Evolutionary conservation across 2,888 invertebrate species (phyloP), one percentile per base, ranked within the genome.

Genomic region (Drosophila fungiperda): DNA sequence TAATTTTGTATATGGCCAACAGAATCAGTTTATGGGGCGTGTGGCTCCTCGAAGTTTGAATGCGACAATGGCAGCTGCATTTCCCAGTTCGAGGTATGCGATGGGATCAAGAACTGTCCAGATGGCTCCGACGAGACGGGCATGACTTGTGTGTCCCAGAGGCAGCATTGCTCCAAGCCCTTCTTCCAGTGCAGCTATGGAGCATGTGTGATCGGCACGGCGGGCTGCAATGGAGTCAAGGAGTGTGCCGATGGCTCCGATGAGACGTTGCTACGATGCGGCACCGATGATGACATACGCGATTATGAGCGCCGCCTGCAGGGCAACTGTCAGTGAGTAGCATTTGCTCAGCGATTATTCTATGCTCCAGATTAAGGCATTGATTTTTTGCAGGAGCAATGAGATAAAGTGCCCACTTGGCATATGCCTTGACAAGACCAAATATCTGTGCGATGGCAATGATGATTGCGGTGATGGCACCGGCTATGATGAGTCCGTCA

Each of bases 111-210:
- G 9, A 75, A 93, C 60, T 93, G 92, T 36, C 63, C 76, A 0
- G 93, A 93, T 76, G 88, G 86, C 1, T 90, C 92, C 0, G 92
- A 93, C 73, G 92, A 93, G 72, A 91, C 83, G 9, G 78, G 88
- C 0, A 62, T 80, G 42, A 72, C 69, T 15, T 93, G 93, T 52
- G 75, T 91, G 17, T 53, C 76, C 7, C 82, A 89, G 69, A 61
- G 87, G 0, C 35, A 70, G 53, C 76, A 90, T 6, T 89, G 90
- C 60, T 42, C 62, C 8, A 78, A 82, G 50, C 87, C 90, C 15
- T 93, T 95, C 40, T 92, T 90, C 67, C 81, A 83, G 23, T 93
- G 92, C 66, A 84, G 83, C 3, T 93, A 93, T 11, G 92, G 92
- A 0, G 93, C 89, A 1, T 87, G 87, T 23, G 87, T 90, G 33